Evolutionary conservation across 2,888 invertebrate species (phyloP).

Genomic region (Onchidella celtica): DNA sequence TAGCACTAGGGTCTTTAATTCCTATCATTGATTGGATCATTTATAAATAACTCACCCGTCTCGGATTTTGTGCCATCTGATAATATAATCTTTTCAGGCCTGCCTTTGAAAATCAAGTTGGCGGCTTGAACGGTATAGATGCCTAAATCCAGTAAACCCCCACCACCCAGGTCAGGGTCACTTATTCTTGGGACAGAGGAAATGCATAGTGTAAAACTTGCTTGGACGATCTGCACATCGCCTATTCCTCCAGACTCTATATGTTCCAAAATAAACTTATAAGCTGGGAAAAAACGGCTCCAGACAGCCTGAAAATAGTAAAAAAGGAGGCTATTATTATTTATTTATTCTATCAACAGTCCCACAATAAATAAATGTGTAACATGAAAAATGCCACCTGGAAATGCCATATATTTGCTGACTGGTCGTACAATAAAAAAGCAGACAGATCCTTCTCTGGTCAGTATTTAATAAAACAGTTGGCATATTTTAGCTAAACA

Average conservation of each 20-base stretch:
- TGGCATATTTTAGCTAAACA: not conserved
- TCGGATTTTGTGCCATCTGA: conserved; percentile 43
- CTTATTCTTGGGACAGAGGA: conserved; percentile 84
- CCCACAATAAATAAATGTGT: too few species aligned
- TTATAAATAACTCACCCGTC: conserved; percentile 17
- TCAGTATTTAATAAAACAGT: not conserved
- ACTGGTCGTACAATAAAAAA: too few species aligned
- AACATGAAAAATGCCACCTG: too few species aligned
- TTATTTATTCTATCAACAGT: too few species aligned
- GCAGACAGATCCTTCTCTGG: too few species aligned
- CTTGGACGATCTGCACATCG: conserved; percentile 86
- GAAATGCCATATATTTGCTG: not conserved
- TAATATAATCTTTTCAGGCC: conserved; percentile 82
- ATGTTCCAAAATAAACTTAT: conserved; percentile 86
- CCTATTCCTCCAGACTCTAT: conserved; percentile 89
- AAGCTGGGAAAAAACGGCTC: conserved; percentile 91
- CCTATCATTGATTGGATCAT: too few species aligned
- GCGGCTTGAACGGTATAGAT: conserved; percentile 73
- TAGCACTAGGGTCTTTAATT: too few species aligned
- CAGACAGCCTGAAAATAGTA: conserved; percentile 87
- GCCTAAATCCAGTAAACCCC: conserved; percentile 73
- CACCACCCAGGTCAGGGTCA: conserved; percentile 88
- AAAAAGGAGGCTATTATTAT: too few species aligned
- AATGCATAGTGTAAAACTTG: conserved; percentile 85
- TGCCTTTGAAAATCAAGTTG: conserved; percentile 83